These are phyloP conservation scores for Phenacoccus solenopsis DNA, from an alignment of 1,140 invertebrate species.

Conservation along the genomic window DNA sequence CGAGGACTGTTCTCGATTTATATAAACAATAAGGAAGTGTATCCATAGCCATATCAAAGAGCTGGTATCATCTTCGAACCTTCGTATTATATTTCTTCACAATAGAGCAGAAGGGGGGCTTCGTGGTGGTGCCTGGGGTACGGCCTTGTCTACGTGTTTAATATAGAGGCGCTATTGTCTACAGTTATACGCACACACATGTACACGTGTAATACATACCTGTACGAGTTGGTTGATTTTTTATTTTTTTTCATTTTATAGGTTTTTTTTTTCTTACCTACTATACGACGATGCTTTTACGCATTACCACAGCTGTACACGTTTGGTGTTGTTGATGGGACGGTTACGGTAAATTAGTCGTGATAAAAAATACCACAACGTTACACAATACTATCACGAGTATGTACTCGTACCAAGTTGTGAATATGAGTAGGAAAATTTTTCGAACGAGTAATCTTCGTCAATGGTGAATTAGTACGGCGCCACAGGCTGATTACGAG, in stretches of 20 bases:
- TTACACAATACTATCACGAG: background rate
- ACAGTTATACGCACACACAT: slow-evolving; percentile 1
- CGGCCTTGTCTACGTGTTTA: slow-evolving; percentile 17
- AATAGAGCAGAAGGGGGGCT: slow-evolving; percentile 13
- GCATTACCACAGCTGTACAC: background rate
- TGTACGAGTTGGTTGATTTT: background rate
- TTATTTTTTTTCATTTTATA: background rate
- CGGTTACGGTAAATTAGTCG: slow-evolving; percentile 4
- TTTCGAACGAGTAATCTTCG: no score
- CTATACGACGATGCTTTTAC: background rate
- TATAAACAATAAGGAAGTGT: slow-evolving; percentile 12
- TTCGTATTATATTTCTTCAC: slow-evolving; percentile 7
- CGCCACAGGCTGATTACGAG: no score
- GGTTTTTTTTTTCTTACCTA: background rate
- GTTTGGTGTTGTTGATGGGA: slow-evolving; percentile 8
- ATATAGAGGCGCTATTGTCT: slow-evolving; percentile 16
- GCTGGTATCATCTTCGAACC: slow-evolving; percentile 10
- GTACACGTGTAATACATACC: background rate
- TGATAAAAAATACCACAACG: slow-evolving; percentile 9
- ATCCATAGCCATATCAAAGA: background rate
- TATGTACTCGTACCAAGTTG: no score
- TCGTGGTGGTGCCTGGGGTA: slow-evolving; percentile 7
- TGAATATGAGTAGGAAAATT: no score
- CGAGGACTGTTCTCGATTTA: slow-evolving; percentile 6
- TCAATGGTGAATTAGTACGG: no score